Evolutionary conservation across 1,140 invertebrate genomes (phyloP).

Genomic region (Drosophila orosa): DNA sequence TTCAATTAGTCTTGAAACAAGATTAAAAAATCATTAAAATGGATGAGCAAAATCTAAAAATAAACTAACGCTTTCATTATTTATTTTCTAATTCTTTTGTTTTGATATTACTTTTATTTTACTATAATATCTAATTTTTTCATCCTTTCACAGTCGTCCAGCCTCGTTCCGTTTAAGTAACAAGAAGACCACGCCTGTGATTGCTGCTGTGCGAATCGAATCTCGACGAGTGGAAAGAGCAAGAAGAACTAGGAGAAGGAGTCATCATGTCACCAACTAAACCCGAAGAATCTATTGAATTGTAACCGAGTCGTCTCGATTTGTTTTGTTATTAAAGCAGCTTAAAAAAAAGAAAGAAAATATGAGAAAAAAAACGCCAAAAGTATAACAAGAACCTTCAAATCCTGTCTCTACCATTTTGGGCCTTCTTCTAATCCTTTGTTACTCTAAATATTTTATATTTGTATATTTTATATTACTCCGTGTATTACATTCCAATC

Average conservation of each 20-base stretch:
- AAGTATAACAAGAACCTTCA: constrained; percentile 37
- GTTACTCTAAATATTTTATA: constrained; percentile 35
- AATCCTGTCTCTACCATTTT: constrained; percentile 7
- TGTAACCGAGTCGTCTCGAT: constrained; percentile 70
- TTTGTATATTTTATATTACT: constrained; percentile 47
- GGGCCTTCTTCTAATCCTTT: constrained; percentile 24
- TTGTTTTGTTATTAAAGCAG: constrained; percentile 71
- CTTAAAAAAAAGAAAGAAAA: constrained; percentile 27
- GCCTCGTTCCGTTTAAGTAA: constrained; percentile 86
- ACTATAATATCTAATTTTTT: background rate
- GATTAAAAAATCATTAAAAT: background rate
- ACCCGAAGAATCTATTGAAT: constrained; percentile 37
- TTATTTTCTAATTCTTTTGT: background rate
- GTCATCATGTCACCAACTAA: constrained; percentile 32
- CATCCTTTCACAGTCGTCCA: constrained; percentile 86
- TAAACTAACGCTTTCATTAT: background rate
- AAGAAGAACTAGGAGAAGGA: constrained; percentile 46
- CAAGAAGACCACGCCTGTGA: constrained; percentile 87
- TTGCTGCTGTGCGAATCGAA: constrained; percentile 84
- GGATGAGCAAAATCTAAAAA: constrained; percentile 4
- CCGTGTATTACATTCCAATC: constrained; percentile 41
- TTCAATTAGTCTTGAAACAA: constrained; percentile 3
- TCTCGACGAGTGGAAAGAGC: constrained; percentile 50
- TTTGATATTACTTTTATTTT: background rate
- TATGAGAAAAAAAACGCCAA: constrained; percentile 42